These are phyloP conservation scores for Uloborus plumipes DNA, from an alignment of 2,888 invertebrate genomes.

Conservation along the genomic window DNA sequence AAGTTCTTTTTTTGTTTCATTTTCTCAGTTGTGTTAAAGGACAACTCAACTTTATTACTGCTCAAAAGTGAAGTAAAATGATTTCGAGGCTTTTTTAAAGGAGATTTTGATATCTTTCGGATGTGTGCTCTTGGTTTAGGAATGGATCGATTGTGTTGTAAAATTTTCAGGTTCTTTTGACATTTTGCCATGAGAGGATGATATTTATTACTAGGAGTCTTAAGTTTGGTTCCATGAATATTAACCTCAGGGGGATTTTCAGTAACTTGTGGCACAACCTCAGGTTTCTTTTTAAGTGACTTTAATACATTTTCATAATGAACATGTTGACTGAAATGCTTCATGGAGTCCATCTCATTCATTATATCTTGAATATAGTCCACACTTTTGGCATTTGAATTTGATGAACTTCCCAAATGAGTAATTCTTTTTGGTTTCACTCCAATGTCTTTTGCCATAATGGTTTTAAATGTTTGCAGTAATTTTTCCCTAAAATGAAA, in stretches of 20 bases:
- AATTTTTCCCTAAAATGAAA: no score
- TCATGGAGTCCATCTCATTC: slow-evolving; percentile 5
- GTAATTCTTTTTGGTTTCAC: slow-evolving; percentile 20
- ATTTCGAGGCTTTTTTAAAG: not conserved
- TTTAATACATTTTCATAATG: not conserved
- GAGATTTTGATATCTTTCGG: slow-evolving; percentile 4
- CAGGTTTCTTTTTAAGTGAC: not conserved
- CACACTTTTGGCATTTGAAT: not conserved
- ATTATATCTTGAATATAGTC: slow-evolving; percentile 19
- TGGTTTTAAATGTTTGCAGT: not conserved
- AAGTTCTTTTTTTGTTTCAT: no score
- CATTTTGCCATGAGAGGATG: slow-evolving; percentile 40
- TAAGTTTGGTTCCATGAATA: not conserved
- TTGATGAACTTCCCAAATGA: slow-evolving; percentile 12
- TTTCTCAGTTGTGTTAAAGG: no score
- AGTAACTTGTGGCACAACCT: not conserved
- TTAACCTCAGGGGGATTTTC: no score
- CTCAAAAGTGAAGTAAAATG: not conserved
- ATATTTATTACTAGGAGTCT: not conserved
- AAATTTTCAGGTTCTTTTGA: slow-evolving; percentile 31
- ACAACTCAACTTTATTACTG: not conserved
- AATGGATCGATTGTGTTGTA: slow-evolving; percentile 31
- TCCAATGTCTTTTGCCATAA: not conserved
- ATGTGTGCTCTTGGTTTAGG: slow-evolving; percentile 46
- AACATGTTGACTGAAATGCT: not conserved